Evolutionary conservation across 2,797 vertebrate genomes (phyloP).

Genomic region (Pangasius sanitwongsei): DNA sequence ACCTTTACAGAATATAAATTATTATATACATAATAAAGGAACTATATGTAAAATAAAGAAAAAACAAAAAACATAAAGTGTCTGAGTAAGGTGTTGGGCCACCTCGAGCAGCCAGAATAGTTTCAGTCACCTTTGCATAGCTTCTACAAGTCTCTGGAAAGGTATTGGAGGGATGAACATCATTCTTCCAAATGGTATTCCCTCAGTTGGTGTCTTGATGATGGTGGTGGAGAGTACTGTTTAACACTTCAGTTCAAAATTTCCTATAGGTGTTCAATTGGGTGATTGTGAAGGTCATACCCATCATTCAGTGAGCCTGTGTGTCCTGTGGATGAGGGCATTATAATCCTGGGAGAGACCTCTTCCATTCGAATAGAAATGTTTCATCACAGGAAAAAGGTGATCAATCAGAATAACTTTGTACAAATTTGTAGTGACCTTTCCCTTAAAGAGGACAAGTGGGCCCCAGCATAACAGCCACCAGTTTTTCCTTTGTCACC

Average conservation of each 20-base stretch:
- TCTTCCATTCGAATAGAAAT: neutral
- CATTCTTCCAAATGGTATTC: neutral
- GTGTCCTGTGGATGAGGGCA: neutral
- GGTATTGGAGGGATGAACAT: neutral
- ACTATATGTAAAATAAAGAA: neutral
- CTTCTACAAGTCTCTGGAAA: neutral
- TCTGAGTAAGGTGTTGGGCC: neutral
- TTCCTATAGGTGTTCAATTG: neutral
- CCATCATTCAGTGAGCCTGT: conserved; percentile 6
- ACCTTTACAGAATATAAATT: neutral
- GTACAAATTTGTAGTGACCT: neutral
- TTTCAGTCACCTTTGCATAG: neutral
- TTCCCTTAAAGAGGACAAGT: neutral
- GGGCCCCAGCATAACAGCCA: neutral
- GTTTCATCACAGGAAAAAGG: neutral
- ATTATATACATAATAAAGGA: neutral
- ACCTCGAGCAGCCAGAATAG: neutral
- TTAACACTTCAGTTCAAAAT: neutral
- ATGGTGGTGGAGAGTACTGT: neutral
- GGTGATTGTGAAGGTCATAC: neutral
- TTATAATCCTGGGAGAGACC: neutral
- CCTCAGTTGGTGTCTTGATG: neutral
- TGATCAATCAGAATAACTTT: conserved; percentile 8
- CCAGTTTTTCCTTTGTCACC: neutral
- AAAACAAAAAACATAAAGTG: neutral